Base-by-base conservation (phyloP, 1,140 invertebrate species). In the Zaprionus inermis region DNA sequence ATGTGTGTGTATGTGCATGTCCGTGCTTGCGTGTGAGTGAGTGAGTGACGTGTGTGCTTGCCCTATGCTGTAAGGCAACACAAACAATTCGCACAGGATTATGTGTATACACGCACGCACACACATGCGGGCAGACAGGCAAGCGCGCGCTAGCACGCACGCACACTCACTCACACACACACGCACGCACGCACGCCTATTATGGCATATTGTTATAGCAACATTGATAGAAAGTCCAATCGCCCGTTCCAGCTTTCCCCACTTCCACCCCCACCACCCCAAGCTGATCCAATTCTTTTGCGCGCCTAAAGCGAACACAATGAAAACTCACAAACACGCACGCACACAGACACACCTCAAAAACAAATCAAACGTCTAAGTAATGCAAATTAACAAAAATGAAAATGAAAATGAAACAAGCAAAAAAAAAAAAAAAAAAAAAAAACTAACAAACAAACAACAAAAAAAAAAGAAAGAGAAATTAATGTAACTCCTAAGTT, bases 401-500 rank as follows among this genome's bases (percentile, higher is more conserved):
- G 68, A n/a, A 54, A 57, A 22, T 20, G 44, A 38, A 38, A 61
- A 59, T 38, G 60, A 46, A 46, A 63, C 24, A 58, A 57, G 60
- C 32, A 57, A 61, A 69, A 46, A 72, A n/a, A 52, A 46, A 58
- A 16, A 58, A 44, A 64, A 24, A 57, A 61, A 63, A 52, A 72
- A 9, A 51, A 54, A 34, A n/a, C n/a, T n/a, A n/a, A n/a, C n/a
- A n/a, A 55, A 72, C 16, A 9, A 20, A n/a, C 10, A 64, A 60
- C 20, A 60, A 66, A 34, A 46, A 36, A 52, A 54, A n/a, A 14
- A 6, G 10, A n/a, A n/a, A 49, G 38, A 28, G 44, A 76, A 63
- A 74, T 81, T 78, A 70, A 67, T 34, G 36, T 88, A 88, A 78
- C 51, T 72, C 51, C 73, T 91, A 90, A 91, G 90, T 90, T 91